Conservation (phyloP, 2,797 vertebrate genomes). For the Thamnophis elegans region DNA sequence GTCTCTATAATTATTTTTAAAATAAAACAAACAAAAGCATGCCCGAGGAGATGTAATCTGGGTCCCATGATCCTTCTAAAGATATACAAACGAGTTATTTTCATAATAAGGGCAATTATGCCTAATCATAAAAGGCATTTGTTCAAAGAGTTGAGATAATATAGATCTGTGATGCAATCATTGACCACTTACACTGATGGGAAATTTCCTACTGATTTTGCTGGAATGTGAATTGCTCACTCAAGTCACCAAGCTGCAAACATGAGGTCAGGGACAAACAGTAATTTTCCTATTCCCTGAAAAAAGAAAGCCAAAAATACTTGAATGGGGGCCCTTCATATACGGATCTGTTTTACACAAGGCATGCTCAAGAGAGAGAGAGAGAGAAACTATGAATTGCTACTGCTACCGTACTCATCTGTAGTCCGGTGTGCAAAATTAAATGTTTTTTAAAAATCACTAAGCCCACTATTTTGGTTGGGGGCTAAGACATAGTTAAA, state of each 20-base stretch:
- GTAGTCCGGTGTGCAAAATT: constrained; percentile 28
- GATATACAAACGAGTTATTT: constrained; percentile 6
- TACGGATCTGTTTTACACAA: constrained; percentile 10
- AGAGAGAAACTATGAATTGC: constrained; percentile 39
- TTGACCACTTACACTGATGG: not conserved
- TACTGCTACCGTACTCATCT: constrained; percentile 19
- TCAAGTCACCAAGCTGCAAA: constrained; percentile 63
- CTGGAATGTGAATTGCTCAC: constrained; percentile 10
- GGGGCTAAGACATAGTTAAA: not conserved
- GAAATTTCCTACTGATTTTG: constrained; percentile 12
- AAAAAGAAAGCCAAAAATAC: constrained; percentile 65
- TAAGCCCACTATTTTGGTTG: not conserved
- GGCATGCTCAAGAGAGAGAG: constrained; percentile 46
- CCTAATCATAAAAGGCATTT: constrained; percentile 35
- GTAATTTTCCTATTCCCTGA: constrained; percentile 75
- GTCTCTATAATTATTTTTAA: not conserved
- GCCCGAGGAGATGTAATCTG: not conserved
- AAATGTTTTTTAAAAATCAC: not conserved
- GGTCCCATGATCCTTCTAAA: constrained; percentile 26
- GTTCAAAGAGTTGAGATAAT: constrained; percentile 13
- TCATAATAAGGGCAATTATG: not conserved
- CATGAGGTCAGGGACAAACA: constrained; percentile 66
- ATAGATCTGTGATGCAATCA: constrained; percentile 5
- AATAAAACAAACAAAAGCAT: not conserved
- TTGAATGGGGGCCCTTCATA: constrained; percentile 65